phyloP scores from a whole-genome alignment of 2,888 invertebrate genomes.

The Atethmia centrago region DNA sequence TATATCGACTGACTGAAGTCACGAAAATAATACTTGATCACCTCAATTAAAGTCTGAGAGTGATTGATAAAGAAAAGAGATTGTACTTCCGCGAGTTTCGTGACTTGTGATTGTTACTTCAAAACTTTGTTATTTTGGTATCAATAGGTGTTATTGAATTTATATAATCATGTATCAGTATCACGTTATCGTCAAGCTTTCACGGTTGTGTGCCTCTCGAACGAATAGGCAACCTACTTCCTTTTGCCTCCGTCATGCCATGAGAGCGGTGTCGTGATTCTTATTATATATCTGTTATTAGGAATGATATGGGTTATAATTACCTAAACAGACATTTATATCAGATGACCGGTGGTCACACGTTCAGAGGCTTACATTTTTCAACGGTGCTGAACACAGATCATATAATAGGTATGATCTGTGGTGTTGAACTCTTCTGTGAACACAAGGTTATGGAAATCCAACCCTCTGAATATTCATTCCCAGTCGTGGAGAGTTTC shows the following conservation, averaged over 20 bases:
- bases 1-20: constrained; percentile 49
- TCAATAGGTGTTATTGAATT: constrained; percentile 51
- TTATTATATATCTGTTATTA: neutral
- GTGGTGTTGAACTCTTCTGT: neutral
- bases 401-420: too few species aligned
- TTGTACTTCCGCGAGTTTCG: constrained; percentile 65
- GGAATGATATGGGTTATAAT: neutral
- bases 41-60: constrained; percentile 65
- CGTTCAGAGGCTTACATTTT: neutral
- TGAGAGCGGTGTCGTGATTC: neutral
- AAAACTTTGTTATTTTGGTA: constrained; percentile 45
- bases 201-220: constrained; percentile 22
- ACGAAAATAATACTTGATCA: constrained; percentile 68
- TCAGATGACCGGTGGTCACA: neutral
- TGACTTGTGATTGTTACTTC: constrained; percentile 57
- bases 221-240: constrained; percentile 45
- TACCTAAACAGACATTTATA: neutral
- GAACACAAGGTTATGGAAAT: neutral
- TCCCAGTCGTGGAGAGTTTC: neutral
- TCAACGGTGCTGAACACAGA: too few species aligned
- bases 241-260: constrained; percentile 13
- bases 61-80: constrained; percentile 65
- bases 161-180: constrained; percentile 57
- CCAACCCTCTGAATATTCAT: neutral
- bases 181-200: constrained; percentile 52